These are phyloP conservation scores for Volucella inanis DNA, from an alignment of 2,888 invertebrate species.

Conservation along the genomic window DNA sequence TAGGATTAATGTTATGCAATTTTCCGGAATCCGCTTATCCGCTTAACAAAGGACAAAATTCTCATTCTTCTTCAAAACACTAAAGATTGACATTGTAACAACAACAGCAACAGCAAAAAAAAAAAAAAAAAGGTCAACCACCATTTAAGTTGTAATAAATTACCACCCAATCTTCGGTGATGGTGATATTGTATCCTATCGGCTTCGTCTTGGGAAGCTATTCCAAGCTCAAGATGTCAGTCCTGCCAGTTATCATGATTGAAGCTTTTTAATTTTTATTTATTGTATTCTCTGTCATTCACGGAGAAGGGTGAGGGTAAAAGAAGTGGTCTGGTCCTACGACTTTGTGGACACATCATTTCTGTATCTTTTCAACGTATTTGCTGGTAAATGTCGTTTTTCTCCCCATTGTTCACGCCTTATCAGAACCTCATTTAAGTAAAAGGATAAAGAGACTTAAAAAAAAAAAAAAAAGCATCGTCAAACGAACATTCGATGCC, in stretches of 20 bases:
- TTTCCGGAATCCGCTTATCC: slow-evolving; percentile 5
- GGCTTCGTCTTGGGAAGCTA: no score
- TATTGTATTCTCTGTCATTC: slow-evolving; percentile 28
- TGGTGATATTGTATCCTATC: slow-evolving; percentile 18
- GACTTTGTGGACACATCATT: no score
- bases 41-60: background rate
- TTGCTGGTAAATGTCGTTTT: slow-evolving; percentile 28
- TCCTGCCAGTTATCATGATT: slow-evolving; percentile 56
- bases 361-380: slow-evolving; percentile 8
- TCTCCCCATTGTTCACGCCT: slow-evolving; percentile 48
- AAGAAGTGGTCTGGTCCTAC: no score
- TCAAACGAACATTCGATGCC: background rate
- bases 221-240: slow-evolving; percentile 52
- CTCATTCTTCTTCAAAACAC: background rate
- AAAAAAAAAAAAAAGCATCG: background rate
- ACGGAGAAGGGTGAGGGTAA: slow-evolving; percentile 3
- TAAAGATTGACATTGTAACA: background rate
- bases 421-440: slow-evolving; percentile 63
- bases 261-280: slow-evolving; percentile 64
- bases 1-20: slow-evolving; percentile 35
- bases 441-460: slow-evolving; percentile 22
- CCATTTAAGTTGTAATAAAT: slow-evolving; percentile 59
- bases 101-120: background rate
- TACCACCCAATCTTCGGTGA: slow-evolving; percentile 2
- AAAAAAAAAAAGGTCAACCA: slow-evolving; percentile 51